Conservation (phyloP, 1,140 invertebrate species). For the Bombus pyrosoma region DNA sequence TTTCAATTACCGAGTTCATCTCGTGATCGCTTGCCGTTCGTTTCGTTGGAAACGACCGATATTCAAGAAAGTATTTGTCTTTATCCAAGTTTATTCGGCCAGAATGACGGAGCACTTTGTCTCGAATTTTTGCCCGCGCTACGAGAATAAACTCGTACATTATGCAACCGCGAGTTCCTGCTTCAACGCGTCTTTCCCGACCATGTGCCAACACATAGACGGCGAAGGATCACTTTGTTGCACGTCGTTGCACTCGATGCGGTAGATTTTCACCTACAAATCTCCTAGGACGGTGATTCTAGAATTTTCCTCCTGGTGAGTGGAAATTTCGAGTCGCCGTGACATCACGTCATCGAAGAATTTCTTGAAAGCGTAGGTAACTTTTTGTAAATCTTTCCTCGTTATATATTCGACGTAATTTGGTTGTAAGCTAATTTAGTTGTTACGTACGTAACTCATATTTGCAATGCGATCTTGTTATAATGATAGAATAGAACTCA, state of each 20-base stretch:
- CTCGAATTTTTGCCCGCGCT: slow-evolving; percentile 18
- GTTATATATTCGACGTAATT: neutral
- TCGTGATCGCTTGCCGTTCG: neutral
- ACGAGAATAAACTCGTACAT: slow-evolving; percentile 35
- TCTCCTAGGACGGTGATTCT: slow-evolving; percentile 24
- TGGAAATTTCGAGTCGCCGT: neutral
- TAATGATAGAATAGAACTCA: too few species aligned
- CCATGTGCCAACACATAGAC: neutral
- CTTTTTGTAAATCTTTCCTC: neutral
- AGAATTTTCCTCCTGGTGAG: slow-evolving; percentile 1
- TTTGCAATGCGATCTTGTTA: too few species aligned
- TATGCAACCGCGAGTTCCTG: slow-evolving; percentile 24
- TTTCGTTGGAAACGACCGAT: neutral
- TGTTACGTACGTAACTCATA: too few species aligned
- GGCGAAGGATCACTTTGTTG: slow-evolving; percentile 25
- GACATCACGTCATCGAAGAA: neutral
- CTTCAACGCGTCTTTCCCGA: neutral
- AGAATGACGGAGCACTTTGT: neutral
- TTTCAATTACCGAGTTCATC: neutral
- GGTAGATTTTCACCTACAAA: slow-evolving; percentile 33
- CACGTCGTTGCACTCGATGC: slow-evolving; percentile 23
- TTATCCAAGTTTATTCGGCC: neutral
- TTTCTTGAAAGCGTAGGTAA: neutral
- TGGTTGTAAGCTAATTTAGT: neutral
- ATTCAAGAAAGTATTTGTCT: neutral